Percentiles rank a stretch among this genome's conserved stretches.
These are phyloP conservation scores for Glandiceps talaboti DNA, from an alignment of 53 echinoderm and acorn worm species.

Conservation along the genomic window DNA sequence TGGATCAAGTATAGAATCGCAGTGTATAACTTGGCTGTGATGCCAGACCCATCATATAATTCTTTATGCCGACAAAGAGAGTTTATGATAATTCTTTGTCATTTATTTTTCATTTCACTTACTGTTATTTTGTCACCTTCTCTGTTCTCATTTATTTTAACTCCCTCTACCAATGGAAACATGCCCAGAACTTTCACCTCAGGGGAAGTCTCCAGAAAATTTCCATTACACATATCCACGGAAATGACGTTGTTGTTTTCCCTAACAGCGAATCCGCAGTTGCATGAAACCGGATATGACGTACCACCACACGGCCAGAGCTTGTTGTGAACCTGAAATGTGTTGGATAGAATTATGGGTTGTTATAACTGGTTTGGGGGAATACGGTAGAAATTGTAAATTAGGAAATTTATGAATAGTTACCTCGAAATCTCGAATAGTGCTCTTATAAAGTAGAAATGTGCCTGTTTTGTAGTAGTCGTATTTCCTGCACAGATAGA, in stretches of 20 bases:
- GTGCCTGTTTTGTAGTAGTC: conserved; percentile 95
- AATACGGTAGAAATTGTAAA: too few relatives aligned
- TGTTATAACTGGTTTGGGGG: too few relatives aligned
- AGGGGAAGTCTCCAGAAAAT: conserved; percentile 42
- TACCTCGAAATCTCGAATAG: conserved; percentile 85
- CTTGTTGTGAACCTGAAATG: conserved; percentile 70
- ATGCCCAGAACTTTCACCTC: conserved; percentile 55
- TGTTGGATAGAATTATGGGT: too few relatives aligned
- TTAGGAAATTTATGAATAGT: too few relatives aligned
- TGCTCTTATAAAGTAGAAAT: conserved; percentile 66
- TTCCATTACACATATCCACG: conserved; percentile 90
- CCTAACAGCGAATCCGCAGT: conserved; percentile 90
- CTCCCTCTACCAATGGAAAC: conserved; percentile 65
- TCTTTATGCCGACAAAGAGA: too few relatives aligned
- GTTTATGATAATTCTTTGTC: too few relatives aligned
- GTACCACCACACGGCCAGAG: conserved; percentile 90
- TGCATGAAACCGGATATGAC: conserved; percentile 58
- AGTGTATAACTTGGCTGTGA: too few relatives aligned
- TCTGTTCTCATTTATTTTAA: conserved; percentile 73
- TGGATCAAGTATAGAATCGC: too few relatives aligned
- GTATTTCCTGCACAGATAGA: conserved; percentile 98
- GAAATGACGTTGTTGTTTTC: conserved; percentile 96
- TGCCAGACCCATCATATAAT: too few relatives aligned
- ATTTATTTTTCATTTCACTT: conserved; percentile 20
- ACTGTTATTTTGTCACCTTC: conserved; percentile 84